Conservation (phyloP, 2,888 invertebrate genomes). For the Pseudoips prasinana region DNA sequence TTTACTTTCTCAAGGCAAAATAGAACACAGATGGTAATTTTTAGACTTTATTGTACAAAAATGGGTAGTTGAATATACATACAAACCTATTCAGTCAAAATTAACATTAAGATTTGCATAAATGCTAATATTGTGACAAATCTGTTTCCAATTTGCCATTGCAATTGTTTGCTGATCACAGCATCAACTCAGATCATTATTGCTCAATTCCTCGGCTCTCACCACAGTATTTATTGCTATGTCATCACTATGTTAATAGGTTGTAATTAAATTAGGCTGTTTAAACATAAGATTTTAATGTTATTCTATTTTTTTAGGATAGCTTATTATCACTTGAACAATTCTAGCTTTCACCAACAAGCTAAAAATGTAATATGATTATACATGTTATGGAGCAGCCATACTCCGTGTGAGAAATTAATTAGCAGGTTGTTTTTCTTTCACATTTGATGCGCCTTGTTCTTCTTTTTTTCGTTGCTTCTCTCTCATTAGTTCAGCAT, state of each 20-base stretch:
- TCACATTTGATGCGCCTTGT: conserved; percentile 46
- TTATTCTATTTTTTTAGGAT: conserved; percentile 49
- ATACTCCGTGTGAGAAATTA: conserved; percentile 38
- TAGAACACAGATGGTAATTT: conserved; percentile 40
- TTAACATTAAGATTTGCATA: conserved; percentile 61
- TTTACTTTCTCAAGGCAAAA: no score
- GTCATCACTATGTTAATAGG: conserved; percentile 42
- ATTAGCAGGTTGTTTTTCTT: conserved; percentile 63
- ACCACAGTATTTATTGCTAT: conserved; percentile 34
- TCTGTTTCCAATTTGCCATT: conserved; percentile 27
- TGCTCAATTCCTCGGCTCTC: conserved; percentile 27
- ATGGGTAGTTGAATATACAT: conserved; percentile 59
- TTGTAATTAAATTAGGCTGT: conserved; percentile 50
- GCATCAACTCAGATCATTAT: conserved; percentile 48
- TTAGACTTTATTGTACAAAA: conserved; percentile 73
- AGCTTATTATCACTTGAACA: conserved; percentile 57
- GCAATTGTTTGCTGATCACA: conserved; percentile 9
- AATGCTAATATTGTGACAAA: conserved; percentile 57
- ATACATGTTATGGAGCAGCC: conserved; percentile 46
- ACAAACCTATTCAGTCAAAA: conserved; percentile 72
- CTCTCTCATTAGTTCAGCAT: conserved; percentile 94
- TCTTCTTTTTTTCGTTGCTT: conserved; percentile 91
- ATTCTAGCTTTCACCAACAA: conserved; percentile 49
- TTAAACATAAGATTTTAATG: conserved; percentile 46
- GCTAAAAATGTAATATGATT: conserved; percentile 49